A percentile compares a stretch with the other conserved stretches of the same genome.
phyloP scores from a whole-genome alignment of 2,888 invertebrate genomes.

The Clistopyga incitator region DNA sequence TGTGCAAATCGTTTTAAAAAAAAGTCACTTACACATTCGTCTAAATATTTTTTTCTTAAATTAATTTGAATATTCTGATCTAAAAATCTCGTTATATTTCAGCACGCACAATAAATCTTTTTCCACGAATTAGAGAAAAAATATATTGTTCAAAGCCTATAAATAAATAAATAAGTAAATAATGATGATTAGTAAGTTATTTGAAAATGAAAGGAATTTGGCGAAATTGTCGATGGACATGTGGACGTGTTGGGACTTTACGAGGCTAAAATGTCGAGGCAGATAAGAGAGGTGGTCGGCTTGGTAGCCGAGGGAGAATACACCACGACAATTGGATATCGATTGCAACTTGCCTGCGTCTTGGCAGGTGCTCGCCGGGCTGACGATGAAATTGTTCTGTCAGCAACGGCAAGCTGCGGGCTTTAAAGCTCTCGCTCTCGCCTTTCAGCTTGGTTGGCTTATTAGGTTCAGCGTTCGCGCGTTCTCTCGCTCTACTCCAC shows the following conservation, averaged over 20 bases:
- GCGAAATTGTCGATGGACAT: not conserved
- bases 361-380: slow-evolving; percentile 63
- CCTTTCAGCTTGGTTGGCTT: slow-evolving; percentile 66
- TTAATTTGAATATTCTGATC: too few relatives aligned
- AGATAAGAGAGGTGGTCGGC: slow-evolving; percentile 11
- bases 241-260: not conserved
- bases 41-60: too few relatives aligned
- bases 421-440: slow-evolving; percentile 56
- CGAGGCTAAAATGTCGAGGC: not conserved
- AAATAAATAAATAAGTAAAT: not conserved
- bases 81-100: not conserved
- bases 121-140: too few relatives aligned
- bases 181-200: not conserved
- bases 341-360: slow-evolving; percentile 58
- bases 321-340: slow-evolving; percentile 64
- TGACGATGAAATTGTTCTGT: slow-evolving; percentile 75
- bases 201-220: too few relatives aligned
- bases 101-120: too few relatives aligned
- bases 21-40: too few relatives aligned
- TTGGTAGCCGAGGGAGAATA: slow-evolving; percentile 20
- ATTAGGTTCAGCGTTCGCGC: slow-evolving; percentile 56
- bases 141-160: not conserved
- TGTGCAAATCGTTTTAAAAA: too few relatives aligned
- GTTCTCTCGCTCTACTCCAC: slow-evolving; percentile 46
- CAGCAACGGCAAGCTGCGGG: slow-evolving; percentile 69